phyloP scores from a whole-genome alignment of 2,888 invertebrate genomes.

The Ypsolopha sequella region DNA sequence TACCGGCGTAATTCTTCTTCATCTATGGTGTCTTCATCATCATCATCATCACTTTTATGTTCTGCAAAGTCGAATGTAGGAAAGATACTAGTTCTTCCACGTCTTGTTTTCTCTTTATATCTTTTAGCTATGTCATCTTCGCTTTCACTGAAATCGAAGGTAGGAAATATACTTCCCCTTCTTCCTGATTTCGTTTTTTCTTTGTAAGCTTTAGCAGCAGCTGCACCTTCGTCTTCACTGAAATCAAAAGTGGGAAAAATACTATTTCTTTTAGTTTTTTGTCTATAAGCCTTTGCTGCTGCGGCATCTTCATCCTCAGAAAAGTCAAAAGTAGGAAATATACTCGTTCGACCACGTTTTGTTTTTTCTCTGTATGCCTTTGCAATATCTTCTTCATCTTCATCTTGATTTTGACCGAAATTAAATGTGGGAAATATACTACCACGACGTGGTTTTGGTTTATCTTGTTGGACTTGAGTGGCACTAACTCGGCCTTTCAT shows the following conservation, averaged over 20 bases:
- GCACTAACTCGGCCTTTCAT: slow-evolving; percentile 39
- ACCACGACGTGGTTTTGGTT: slow-evolving; percentile 34
- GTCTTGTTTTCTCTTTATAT: slow-evolving; percentile 49
- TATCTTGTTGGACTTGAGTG: slow-evolving; percentile 33
- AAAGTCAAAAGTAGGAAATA: slow-evolving; percentile 35
- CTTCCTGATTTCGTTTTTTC: slow-evolving; percentile 47
- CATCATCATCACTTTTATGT: slow-evolving; percentile 38
- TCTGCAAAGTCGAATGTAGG: slow-evolving; percentile 52
- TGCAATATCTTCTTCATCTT: slow-evolving; percentile 22
- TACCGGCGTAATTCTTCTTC: slow-evolving; percentile 55
- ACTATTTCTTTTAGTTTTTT: slow-evolving; percentile 47
- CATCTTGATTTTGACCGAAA: slow-evolving; percentile 31
- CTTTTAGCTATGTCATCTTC: slow-evolving; percentile 37
- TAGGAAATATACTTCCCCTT: slow-evolving; percentile 51
- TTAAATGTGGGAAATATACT: slow-evolving; percentile 48
- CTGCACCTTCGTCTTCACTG: slow-evolving; percentile 37
- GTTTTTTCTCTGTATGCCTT: slow-evolving; percentile 9
- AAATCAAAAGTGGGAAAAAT: slow-evolving; percentile 55
- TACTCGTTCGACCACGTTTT: slow-evolving; percentile 9
- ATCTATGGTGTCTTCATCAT: slow-evolving; percentile 47
- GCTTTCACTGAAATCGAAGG: slow-evolving; percentile 51
- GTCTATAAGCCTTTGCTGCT: slow-evolving; percentile 31
- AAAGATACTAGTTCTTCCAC: slow-evolving; percentile 53
- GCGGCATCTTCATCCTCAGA: slow-evolving; percentile 51
- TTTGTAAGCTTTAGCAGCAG: slow-evolving; percentile 34